A percentile compares a stretch with the other conserved stretches of the same genome.
These are phyloP conservation scores for Pygocentrus nattereri DNA, from an alignment of 2,797 vertebrate species.

Conservation along the genomic window DNA sequence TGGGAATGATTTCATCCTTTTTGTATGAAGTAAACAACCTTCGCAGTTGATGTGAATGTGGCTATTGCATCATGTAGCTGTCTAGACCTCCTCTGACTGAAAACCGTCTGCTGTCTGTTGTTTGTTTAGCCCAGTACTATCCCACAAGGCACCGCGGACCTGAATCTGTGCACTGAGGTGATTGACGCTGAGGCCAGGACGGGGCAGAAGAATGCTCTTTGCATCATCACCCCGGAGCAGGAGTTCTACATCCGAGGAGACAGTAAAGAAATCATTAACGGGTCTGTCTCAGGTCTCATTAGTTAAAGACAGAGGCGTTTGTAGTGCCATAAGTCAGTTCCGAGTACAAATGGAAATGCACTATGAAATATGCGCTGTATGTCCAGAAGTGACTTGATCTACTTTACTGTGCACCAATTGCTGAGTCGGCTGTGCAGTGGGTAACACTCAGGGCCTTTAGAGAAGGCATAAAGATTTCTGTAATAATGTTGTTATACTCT, in stretches of 20 bases:
- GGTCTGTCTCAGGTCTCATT: slow-evolving; percentile 61
- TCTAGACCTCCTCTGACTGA: background rate
- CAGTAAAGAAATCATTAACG: slow-evolving; percentile 85
- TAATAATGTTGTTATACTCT: too few species aligned
- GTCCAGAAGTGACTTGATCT: too few species aligned
- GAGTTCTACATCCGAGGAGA: slow-evolving; percentile 85
- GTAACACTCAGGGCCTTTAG: too few species aligned
- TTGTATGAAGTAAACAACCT: background rate
- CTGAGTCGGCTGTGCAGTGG: too few species aligned
- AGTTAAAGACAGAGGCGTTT: too few species aligned
- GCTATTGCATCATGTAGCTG: background rate
- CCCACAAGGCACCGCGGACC: slow-evolving; percentile 84
- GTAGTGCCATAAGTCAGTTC: too few species aligned
- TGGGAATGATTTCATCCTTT: background rate
- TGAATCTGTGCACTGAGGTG: slow-evolving; percentile 82
- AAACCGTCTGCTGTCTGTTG: background rate
- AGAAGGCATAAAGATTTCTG: too few species aligned
- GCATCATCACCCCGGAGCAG: slow-evolving; percentile 83
- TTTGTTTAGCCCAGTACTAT: slow-evolving; percentile 79
- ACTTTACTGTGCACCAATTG: too few species aligned
- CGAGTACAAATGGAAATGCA: too few species aligned
- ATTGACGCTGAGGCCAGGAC: slow-evolving; percentile 82
- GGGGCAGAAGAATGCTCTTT: slow-evolving; percentile 84
- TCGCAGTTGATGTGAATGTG: background rate
- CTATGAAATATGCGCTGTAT: too few species aligned